Percentiles rank a stretch among this genome's conserved stretches.
Evolutionary conservation across 1,140 invertebrate genomes (phyloP).

Genomic region (Drosophila repletoides): DNA sequence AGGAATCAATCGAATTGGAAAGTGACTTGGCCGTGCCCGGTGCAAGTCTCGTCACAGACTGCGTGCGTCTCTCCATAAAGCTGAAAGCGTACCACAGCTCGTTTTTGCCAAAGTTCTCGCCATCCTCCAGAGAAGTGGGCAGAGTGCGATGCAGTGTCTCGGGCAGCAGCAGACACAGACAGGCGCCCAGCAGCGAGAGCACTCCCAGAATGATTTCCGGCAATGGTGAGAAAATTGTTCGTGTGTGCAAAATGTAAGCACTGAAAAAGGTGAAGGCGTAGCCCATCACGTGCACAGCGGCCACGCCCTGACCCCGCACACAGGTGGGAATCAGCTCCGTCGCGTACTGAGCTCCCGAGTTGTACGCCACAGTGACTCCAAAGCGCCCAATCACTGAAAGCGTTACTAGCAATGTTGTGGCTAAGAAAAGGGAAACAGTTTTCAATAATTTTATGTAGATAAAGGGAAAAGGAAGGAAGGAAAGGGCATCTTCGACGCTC

Average conservation of each 20-base stretch:
- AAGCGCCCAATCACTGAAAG: constrained; percentile 84
- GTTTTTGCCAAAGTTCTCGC: constrained; percentile 85
- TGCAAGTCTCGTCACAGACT: constrained; percentile 50
- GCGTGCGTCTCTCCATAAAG: constrained; percentile 61
- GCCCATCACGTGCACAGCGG: constrained; percentile 84
- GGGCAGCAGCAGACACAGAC: constrained; percentile 81
- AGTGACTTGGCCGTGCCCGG: constrained; percentile 22
- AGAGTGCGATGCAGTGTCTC: constrained; percentile 83
- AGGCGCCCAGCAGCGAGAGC: constrained; percentile 84
- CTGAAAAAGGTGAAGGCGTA: constrained; percentile 83
- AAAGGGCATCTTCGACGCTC: too few relatives aligned
- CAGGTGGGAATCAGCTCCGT: constrained; percentile 87
- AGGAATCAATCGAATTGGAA: constrained; percentile 41
- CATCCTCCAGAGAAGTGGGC: constrained; percentile 85
- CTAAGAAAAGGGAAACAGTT: background rate
- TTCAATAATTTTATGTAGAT: background rate
- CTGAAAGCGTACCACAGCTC: constrained; percentile 81
- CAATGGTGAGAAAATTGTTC: constrained; percentile 83
- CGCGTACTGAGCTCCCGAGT: constrained; percentile 86
- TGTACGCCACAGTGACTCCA: constrained; percentile 86
- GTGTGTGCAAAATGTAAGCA: constrained; percentile 75
- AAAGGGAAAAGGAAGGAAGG: background rate
- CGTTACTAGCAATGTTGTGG: constrained; percentile 54
- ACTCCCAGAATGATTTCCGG: constrained; percentile 83
- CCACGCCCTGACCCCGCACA: constrained; percentile 85